A percentile compares a stretch with the other conserved stretches of the same genome.
Conservation (phyloP, 2,888 invertebrate genomes). For the Chloromyia formosa region DNA sequence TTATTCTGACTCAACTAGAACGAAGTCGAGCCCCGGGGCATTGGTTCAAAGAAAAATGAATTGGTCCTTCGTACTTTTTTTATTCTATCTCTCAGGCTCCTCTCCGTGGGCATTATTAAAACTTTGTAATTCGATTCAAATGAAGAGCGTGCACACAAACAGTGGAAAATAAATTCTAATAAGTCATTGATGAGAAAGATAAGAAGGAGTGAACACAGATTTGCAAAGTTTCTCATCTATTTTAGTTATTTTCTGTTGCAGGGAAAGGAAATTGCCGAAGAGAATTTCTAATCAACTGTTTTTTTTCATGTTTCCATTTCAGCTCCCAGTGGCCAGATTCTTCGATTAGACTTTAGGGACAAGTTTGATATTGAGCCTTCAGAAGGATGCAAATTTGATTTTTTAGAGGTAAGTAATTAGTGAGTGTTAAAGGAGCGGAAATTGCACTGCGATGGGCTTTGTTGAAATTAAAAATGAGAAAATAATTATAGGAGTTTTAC, state of each 20-base stretch:
- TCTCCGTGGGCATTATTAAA: neutral
- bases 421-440: neutral
- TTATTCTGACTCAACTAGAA: slow-evolving; percentile 2
- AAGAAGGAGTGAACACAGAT: neutral
- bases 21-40: slow-evolving; percentile 4
- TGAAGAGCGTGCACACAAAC: slow-evolving; percentile 11
- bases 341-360: slow-evolving; percentile 83
- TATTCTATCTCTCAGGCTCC: too few relatives aligned
- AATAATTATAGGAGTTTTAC: too few relatives aligned
- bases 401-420: slow-evolving; percentile 69
- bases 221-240: neutral
- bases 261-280: too few relatives aligned
- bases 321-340: slow-evolving; percentile 72
- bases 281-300: neutral
- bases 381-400: slow-evolving; percentile 80
- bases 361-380: slow-evolving; percentile 77
- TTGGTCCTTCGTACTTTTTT: neutral
- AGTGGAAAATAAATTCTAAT: neutral
- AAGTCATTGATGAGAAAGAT: slow-evolving; percentile 16
- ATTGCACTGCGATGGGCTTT: neutral
- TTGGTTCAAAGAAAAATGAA: slow-evolving; percentile 11
- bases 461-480: too few relatives aligned
- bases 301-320: slow-evolving; percentile 54
- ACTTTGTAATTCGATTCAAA: neutral
- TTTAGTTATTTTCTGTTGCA: neutral